Base-by-base conservation (phyloP, 2,888 invertebrate species). In the Acheta domesticus region DNA sequence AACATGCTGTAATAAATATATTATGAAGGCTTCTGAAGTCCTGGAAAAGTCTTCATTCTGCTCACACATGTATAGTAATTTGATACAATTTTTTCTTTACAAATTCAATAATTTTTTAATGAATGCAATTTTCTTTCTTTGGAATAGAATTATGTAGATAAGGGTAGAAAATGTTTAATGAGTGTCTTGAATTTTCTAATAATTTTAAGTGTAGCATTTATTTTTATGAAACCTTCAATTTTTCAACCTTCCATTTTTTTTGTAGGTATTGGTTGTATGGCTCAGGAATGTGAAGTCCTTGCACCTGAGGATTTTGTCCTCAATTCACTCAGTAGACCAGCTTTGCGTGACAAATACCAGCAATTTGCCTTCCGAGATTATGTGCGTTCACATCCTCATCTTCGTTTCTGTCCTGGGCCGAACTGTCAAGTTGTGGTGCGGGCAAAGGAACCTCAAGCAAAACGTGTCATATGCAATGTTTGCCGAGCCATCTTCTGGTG, bases 231-330 rank as follows among this genome's bases (percentile, higher is more conserved):
- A 36, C 36, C 2, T 23, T 23, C 23, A 23, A 23, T 3, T 23
- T 23, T 36, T 5, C 36, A 36, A 23, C 2, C 23, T 23, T 36
- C 5, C 3, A 5, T 36, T 36, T 36, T 36, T 23, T 73, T 16
- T 20, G 91, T 92, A 89, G 96, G 94, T 83, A 97, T 99, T 84
- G 95, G 96, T 85, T 99, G 99, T 88, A 99, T 99, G 99, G 96
- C 96, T 77, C 93, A 93, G 85, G 94, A 95, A 82, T 99, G 99
- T 88, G 93, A 94, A 86, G 93, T 98, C 74, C 89, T 97, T 83
- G 96, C 95, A n/a, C 96, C 98, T 12, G 98, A 98, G 89, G 97
- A 98, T 87, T 96, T 98, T 90, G 96, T 97, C 21, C 89, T 97
- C 81, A 93, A 93, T 80, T 91, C 97, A 85, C 90, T 98, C 80